These are phyloP conservation scores for Tyrannus savana DNA, from an alignment of 2,113 vertebrate genomes.

Conservation along the genomic window DNA sequence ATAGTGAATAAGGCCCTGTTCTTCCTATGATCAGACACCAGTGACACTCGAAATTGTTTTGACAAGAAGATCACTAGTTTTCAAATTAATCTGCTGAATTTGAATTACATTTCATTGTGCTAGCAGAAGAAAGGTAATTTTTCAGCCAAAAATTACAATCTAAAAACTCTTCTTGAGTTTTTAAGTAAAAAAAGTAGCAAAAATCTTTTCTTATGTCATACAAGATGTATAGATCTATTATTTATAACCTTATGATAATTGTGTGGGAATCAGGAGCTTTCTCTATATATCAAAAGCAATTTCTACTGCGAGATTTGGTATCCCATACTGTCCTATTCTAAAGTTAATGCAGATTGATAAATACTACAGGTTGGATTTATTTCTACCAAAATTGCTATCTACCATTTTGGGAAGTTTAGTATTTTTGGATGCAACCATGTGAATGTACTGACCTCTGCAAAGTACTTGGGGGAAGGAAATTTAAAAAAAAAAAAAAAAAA, in stretches of 20 bases:
- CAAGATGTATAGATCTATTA: not conserved
- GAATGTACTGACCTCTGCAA: not conserved
- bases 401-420: not conserved
- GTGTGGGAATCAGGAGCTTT: not conserved
- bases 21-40: not conserved
- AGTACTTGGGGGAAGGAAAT: not conserved
- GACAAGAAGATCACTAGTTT: constrained; percentile 5
- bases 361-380: not conserved
- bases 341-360: not conserved
- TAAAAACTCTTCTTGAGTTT: not conserved
- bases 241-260: not conserved
- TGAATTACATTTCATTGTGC: not conserved
- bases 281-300: not conserved
- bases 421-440: not conserved
- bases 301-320: not conserved
- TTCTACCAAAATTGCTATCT: not conserved
- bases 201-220: not conserved
- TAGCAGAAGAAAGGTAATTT: not conserved
- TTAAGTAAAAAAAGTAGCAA: not conserved
- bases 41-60: constrained; percentile 16
- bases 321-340: not conserved
- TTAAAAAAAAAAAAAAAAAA: not conserved
- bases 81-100: not conserved
- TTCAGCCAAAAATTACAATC: not conserved
- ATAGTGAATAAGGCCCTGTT: not conserved